These are phyloP conservation scores for Ectemnius continuus DNA, from an alignment of 2,888 invertebrate genomes.

Conservation along the genomic window DNA sequence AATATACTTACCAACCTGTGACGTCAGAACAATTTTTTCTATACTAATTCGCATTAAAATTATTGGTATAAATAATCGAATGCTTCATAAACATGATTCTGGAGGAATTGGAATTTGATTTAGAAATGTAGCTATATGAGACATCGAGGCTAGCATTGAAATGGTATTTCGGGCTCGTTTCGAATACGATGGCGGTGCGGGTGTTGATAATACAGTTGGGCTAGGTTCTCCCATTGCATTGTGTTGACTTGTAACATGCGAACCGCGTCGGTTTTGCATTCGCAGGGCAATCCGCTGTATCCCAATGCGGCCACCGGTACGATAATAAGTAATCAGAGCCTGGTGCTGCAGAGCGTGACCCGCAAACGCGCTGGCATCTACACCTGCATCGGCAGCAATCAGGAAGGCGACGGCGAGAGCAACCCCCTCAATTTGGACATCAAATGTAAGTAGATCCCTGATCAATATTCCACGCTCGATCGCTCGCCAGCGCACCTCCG, in stretches of 20 bases:
- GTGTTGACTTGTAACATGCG: neutral
- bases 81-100: too few relatives aligned
- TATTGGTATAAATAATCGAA: too few relatives aligned
- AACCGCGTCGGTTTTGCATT: constrained; percentile 33
- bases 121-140: too few relatives aligned
- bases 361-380: constrained; percentile 89
- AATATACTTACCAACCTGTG: too few relatives aligned
- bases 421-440: constrained; percentile 91
- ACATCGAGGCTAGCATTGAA: too few relatives aligned
- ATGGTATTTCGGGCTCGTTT: too few relatives aligned
- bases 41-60: too few relatives aligned
- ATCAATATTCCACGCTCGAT: neutral
- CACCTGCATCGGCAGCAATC: constrained; percentile 92
- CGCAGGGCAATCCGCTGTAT: constrained; percentile 86
- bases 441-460: constrained; percentile 85
- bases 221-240: neutral
- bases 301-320: constrained; percentile 90
- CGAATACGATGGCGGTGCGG: too few relatives aligned
- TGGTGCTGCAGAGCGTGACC: constrained; percentile 92
- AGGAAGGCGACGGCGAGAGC: constrained; percentile 92
- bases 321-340: constrained; percentile 92
- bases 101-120: too few relatives aligned
- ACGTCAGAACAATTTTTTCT: too few relatives aligned
- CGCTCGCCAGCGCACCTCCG: neutral
- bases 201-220: neutral